phyloP scores from a whole-genome alignment of 2,797 vertebrate genomes.

The Miichthys miiuy region DNA sequence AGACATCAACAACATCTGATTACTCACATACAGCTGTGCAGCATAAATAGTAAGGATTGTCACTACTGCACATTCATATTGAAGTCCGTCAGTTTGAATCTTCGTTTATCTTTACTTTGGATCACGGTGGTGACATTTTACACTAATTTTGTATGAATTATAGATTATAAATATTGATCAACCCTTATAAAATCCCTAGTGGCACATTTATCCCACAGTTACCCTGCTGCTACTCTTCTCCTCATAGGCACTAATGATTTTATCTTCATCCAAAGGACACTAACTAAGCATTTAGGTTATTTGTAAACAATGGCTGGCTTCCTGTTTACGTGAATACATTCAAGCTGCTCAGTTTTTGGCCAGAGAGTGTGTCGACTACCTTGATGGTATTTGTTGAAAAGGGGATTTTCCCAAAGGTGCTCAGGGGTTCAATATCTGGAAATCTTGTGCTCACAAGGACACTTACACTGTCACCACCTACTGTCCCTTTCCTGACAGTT shows the following conservation, averaged over 20 bases:
- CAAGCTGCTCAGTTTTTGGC: background rate
- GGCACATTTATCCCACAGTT: background rate
- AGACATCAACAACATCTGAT: conserved; percentile 31
- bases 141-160: background rate
- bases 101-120: background rate
- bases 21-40: conserved; percentile 26
- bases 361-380: background rate
- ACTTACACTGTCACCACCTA: background rate
- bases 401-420: conserved; percentile 19
- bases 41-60: conserved; percentile 18
- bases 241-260: background rate
- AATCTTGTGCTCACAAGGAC: background rate
- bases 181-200: background rate
- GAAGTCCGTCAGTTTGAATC: conserved; percentile 12
- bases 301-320: conserved; percentile 14
- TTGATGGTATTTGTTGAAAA: conserved; percentile 37
- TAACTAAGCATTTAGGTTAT: background rate
- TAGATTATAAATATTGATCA: conserved; percentile 16
- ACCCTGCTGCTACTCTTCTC: background rate
- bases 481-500: conserved; percentile 3
- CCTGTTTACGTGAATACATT: conserved; percentile 22
- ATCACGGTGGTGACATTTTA: background rate
- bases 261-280: background rate
- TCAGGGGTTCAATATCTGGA: conserved; percentile 19
- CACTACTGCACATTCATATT: background rate